Evolutionary conservation across 2,888 invertebrate genomes (phyloP), one percentile per base, ranked within the genome.

Genomic region (Pyrocoelia pectoralis): DNA sequence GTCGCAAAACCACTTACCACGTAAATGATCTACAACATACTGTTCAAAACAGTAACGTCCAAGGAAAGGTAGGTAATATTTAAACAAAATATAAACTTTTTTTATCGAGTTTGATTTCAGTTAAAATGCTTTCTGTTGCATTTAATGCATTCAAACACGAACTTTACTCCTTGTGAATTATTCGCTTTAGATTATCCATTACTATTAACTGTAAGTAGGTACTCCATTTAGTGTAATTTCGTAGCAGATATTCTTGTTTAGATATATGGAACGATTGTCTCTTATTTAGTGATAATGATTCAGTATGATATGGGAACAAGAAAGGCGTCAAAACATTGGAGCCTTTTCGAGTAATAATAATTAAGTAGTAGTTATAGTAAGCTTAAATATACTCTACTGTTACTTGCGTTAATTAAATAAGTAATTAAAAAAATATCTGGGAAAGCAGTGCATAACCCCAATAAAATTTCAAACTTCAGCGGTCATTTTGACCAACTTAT

Each of bases 171-270:
- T 13, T 70, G 68, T 28, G 69, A 64, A 15, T 64, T 72, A 8
- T 71, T 72, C 41, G 12, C 56, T 14, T 40, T 72, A 18, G 66
- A 72, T 65, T 70, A 67, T 52, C 63, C 56, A 10, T 43, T 70
- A 43, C 38, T 72, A 10, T 67, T 68, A 38, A 59, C 61, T 56
- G 72, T 72, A 68, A 64, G 46, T 24, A 24, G 24, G 6, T 24
- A 24, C 6, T 6, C 24, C 6, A 24, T 6, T 6, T 24, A 24
- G 24, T 24, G 24, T 6, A n/a, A n/a, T 24, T 3, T 6, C 24
- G 6, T 24, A 17, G 5, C 28, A 29, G 2, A 52, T 15, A 14
- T 14, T 5, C 8, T 15, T 40, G 18, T 53, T 53, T 40, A 54
- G 54, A 54, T 54, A 17, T 12, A 29, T 40, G 54, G 40, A 17